phyloP scores from a whole-genome alignment of 2,797 vertebrate species.

The Mus caroli region DNA sequence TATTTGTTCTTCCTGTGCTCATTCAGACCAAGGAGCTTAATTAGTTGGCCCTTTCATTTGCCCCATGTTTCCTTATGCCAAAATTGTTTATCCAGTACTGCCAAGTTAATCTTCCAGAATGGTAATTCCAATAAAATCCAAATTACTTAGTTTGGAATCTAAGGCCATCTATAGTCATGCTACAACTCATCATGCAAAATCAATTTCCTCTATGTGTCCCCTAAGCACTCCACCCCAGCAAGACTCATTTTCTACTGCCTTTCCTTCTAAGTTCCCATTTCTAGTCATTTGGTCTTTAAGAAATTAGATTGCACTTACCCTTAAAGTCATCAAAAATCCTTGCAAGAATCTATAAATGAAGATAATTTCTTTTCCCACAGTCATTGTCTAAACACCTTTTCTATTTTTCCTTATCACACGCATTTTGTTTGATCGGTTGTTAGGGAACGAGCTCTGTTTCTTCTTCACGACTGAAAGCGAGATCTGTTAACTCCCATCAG shows the following conservation, averaged over 20 bases:
- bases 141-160: constrained; percentile 38
- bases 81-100: not conserved
- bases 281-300: constrained; percentile 36
- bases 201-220: constrained; percentile 31
- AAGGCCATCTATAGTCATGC: constrained; percentile 21
- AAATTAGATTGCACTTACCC: constrained; percentile 39
- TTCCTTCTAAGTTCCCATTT: not conserved
- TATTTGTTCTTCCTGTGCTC: not conserved
- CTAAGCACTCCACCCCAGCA: not conserved
- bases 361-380: constrained; percentile 27
- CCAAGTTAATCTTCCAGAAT: constrained; percentile 48
- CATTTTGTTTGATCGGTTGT: not conserved
- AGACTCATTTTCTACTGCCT: not conserved
- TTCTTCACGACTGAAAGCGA: not conserved
- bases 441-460: not conserved
- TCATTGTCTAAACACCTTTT: constrained; percentile 43
- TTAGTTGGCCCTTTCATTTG: not conserved
- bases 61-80: not conserved
- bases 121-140: constrained; percentile 44
- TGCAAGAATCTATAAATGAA: constrained; percentile 21
- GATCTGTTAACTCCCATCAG: not conserved
- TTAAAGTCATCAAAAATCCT: constrained; percentile 37
- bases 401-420: not conserved
- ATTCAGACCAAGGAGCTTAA: not conserved
- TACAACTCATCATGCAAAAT: constrained; percentile 56